Base-by-base conservation (phyloP, 1,140 invertebrate genomes). In the Lasioglossum albipes region DNA sequence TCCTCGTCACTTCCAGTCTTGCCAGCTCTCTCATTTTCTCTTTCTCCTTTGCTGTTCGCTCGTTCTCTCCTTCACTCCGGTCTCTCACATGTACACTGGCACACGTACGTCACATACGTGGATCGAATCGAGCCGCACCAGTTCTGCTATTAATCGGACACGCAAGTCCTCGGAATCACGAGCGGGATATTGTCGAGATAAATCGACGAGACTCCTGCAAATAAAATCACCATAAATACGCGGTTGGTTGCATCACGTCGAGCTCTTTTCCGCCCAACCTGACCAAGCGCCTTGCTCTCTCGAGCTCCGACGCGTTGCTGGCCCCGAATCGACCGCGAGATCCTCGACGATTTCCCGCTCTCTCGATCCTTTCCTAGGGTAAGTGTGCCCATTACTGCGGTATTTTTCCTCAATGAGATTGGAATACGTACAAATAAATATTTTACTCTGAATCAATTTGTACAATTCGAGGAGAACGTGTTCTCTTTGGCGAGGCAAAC, bases 101-200 rank as follows among this genome's bases (percentile, higher is more conserved):
- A 49, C 36, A 31, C 27, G 27, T 27, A 27, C 41, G 22, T 4
- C 18, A 54, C 16, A 18, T 20, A 54, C 52, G 52, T 20, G 16
- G 5, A 54, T 67, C 61, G 49, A 49, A 36, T 22, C 20, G 54
- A 49, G 49, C 41, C 16, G 31, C 64, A 22, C 31, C 68, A 16
- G 69, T 79, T 79, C 69, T 59, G 36, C 49, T 79, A 79, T 79
- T 73, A 79, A 79, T 79, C 76, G 76, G 49, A 66, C 70, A 73
- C 69, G 76, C 70, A 73, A 73, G 76, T 73, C 64, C 66, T 79
- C 77, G 70, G 62, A 79, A 74, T 79, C 77, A 79, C 76, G 45
- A 73, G 76, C 64, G 70, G 77, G 65, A 79, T 79, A 79, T 73
- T 66, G 77, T 74, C 77, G 42, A 66, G 77, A 79, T 74, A 79